Percentiles rank a stretch among this genome's conserved stretches.
These are phyloP conservation scores for Agriotes lineatus DNA, from an alignment of 2,888 invertebrate species.

Conservation along the genomic window DNA sequence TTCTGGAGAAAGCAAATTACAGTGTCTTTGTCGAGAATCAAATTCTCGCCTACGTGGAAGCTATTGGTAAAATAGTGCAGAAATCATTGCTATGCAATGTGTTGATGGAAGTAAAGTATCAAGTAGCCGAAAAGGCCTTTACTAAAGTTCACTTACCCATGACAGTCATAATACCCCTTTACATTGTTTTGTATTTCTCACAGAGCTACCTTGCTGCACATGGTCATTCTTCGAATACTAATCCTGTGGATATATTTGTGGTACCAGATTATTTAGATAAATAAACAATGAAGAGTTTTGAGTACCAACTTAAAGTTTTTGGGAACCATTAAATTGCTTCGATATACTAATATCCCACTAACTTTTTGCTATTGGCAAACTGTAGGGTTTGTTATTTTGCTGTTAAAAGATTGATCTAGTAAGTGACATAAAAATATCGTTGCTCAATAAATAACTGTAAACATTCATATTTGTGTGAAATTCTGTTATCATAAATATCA, in stretches of 20 bases:
- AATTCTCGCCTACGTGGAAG: background rate
- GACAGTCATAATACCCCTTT: background rate
- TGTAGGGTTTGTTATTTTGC: background rate
- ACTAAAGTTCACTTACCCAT: background rate
- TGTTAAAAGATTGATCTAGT: background rate
- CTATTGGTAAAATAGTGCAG: background rate
- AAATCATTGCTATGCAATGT: constrained; percentile 7
- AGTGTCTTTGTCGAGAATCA: background rate
- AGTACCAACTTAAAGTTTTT: background rate
- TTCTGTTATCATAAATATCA: background rate
- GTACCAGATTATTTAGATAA: background rate
- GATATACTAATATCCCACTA: background rate
- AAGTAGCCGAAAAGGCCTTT: background rate
- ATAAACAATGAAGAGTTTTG: background rate
- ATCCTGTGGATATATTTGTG: background rate
- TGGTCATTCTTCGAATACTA: background rate
- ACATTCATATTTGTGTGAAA: background rate
- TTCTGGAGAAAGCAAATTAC: background rate
- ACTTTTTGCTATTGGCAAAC: background rate
- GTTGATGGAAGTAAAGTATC: background rate
- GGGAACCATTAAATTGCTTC: background rate
- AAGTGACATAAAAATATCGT: background rate
- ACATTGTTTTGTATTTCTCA: background rate
- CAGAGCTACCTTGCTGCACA: background rate
- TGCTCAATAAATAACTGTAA: background rate